Evolutionary conservation across 1,140 invertebrate genomes (phyloP).

Genomic region (Battus philenor): DNA sequence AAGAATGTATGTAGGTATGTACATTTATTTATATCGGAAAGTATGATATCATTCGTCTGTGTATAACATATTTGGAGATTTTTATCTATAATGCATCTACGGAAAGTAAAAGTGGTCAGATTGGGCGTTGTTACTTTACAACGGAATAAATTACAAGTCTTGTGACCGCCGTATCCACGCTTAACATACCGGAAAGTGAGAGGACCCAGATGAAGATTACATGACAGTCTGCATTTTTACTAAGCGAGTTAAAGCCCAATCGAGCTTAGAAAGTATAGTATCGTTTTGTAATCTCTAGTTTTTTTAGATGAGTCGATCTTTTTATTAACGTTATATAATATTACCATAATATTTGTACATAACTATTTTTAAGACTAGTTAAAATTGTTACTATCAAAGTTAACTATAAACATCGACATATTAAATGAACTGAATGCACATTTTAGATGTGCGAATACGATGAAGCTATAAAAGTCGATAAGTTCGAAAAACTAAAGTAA

Average conservation of each 20-base stretch:
- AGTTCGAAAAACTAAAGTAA: too few relatives aligned
- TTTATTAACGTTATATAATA: background rate
- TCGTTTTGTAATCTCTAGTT: constrained; percentile 20
- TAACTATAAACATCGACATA: too few relatives aligned
- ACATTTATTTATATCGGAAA: background rate
- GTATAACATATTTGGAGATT: too few relatives aligned
- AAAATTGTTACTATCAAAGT: too few relatives aligned
- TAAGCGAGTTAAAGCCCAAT: constrained; percentile 14
- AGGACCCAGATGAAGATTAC: constrained; percentile 34
- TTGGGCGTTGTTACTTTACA: constrained; percentile 51
- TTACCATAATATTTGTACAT: too few relatives aligned
- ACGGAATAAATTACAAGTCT: constrained; percentile 42
- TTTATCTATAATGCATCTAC: constrained; percentile 1
- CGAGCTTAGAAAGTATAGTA: constrained; percentile 21
- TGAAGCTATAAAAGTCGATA: too few relatives aligned
- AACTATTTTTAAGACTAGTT: too few relatives aligned
- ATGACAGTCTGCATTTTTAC: constrained; percentile 21
- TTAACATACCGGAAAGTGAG: constrained; percentile 48
- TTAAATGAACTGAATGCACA: too few relatives aligned
- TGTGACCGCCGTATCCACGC: constrained; percentile 33
- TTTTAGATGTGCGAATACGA: too few relatives aligned
- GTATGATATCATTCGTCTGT: background rate
- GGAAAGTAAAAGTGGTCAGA: constrained; percentile 66
- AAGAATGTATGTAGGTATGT: too few relatives aligned
- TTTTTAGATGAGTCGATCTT: constrained; percentile 2